phyloP scores from a whole-genome alignment of 2,888 invertebrate genomes.

The Halocaridina rubra region DNA sequence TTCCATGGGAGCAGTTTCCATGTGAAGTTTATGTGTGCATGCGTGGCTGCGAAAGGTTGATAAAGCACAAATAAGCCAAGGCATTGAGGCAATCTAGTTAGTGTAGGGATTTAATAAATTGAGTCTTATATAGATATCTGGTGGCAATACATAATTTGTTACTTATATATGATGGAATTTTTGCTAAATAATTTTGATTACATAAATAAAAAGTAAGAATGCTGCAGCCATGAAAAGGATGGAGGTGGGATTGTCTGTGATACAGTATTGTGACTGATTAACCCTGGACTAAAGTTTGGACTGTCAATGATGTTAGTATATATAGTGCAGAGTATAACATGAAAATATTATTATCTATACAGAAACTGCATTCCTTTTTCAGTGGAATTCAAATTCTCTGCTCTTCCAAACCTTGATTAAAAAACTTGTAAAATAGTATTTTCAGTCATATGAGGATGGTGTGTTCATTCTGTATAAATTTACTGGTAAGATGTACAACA shows the following conservation, averaged over 20 bases:
- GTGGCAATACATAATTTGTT: too few species aligned
- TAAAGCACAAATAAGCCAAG: slow-evolving; percentile 49
- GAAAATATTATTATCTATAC: slow-evolving; percentile 40
- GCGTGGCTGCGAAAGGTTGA: slow-evolving; percentile 17
- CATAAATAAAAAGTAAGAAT: too few species aligned
- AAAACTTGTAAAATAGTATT: slow-evolving; percentile 59
- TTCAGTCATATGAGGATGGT: slow-evolving; percentile 49
- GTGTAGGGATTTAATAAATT: too few species aligned
- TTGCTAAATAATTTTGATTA: too few species aligned
- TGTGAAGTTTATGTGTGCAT: slow-evolving; percentile 32
- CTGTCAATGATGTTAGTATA: slow-evolving; percentile 44
- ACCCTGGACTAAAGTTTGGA: slow-evolving; percentile 42
- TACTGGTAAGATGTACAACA: slow-evolving; percentile 58
- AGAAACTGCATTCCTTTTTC: slow-evolving; percentile 43
- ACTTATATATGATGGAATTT: too few species aligned
- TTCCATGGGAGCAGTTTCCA: slow-evolving; percentile 18
- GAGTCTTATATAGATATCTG: too few species aligned
- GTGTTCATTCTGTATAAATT: slow-evolving; percentile 56
- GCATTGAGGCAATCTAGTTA: too few species aligned
- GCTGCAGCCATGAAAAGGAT: slow-evolving; percentile 24
- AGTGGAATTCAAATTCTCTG: slow-evolving; percentile 58
- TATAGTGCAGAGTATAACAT: slow-evolving; percentile 56
- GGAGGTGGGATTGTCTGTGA: slow-evolving; percentile 52
- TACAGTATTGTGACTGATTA: slow-evolving; percentile 50
- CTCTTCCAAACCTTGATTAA: slow-evolving; percentile 56